phyloP scores from a whole-genome alignment of 37 sponge, comb jelly and placozoan genomes.

The Ephydatia muelleri region DNA sequence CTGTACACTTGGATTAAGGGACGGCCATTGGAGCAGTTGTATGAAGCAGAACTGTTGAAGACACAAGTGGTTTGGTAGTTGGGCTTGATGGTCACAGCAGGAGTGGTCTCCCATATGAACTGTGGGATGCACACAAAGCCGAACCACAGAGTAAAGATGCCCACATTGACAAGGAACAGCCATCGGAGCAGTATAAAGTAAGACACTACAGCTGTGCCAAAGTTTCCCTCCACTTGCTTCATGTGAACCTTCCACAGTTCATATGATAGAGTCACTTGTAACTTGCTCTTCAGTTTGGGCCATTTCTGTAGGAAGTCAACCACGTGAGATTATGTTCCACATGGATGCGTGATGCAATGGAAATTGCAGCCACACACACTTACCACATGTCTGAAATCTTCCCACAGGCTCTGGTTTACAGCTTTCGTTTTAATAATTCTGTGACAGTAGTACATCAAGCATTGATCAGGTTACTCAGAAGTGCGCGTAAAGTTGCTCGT shows the following conservation, averaged over 20 bases:
- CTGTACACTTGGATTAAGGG: neutral
- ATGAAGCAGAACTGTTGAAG: neutral
- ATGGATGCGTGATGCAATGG: too few relatives aligned
- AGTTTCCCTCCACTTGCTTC: slow-evolving; percentile 84
- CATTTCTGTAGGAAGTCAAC: slow-evolving; percentile 48
- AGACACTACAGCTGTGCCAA: slow-evolving; percentile 90
- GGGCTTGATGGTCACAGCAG: neutral
- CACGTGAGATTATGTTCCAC: too few relatives aligned
- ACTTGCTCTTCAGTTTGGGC: slow-evolving; percentile 63
- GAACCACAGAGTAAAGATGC: slow-evolving; percentile 66
- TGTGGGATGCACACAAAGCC: slow-evolving; percentile 77
- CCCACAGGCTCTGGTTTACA: neutral
- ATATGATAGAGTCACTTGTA: slow-evolving; percentile 27
- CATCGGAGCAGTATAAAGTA: slow-evolving; percentile 94
- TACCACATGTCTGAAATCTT: neutral
- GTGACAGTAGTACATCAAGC: too few relatives aligned
- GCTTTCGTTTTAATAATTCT: neutral
- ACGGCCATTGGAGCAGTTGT: neutral
- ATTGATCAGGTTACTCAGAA: too few relatives aligned
- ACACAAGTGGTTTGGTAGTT: slow-evolving; percentile 28
- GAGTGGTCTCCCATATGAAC: slow-evolving; percentile 18
- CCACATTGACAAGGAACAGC: slow-evolving; percentile 81
- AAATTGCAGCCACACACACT: too few relatives aligned
- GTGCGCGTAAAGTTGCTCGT: too few relatives aligned
- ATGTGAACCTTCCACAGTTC: slow-evolving; percentile 83